Base-by-base conservation (phyloP, 2,797 vertebrate species). In the Tokudaia muenninki region DNA sequence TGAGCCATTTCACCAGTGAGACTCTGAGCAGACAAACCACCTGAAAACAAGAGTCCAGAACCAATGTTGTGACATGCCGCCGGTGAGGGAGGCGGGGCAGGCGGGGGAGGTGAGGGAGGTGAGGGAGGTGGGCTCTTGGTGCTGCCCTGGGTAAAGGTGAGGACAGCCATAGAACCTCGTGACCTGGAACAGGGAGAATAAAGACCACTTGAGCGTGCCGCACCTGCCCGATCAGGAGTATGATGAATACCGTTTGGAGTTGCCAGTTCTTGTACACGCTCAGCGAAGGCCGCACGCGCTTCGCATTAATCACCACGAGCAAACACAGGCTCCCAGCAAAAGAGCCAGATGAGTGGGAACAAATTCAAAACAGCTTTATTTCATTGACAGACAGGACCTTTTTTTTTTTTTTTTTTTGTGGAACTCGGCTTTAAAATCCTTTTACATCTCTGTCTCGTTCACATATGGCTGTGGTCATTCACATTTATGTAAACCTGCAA, bases 311-410 rank as follows among this genome's bases (percentile, higher is more conserved):
- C 98, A 98, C 97, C 80, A 94, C 93, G 52, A 91, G 97, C 96
- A 79, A 97, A 96, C 84, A 75, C 94, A 47, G 92, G 34, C 96
- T 97, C 95, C 92, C 83, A 97, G 95, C 97, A 21, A 86, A 95
- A 94, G 87, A 97, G 96, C 97, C 98, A 96, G 97, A 95, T 97
- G 98, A 97, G 96, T 97, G 41, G 97, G 97, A 98, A 98, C 93
- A 77, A 87, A 97, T 98, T 98, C 98, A 98, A 98, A 98, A 98
- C 89, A 98, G 96, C 97, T 98, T 98, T 84, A 97, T 98, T 97
- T 98, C 90, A 75, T 93, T 98, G 98, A 97, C 24, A 57, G 98
- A 96, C 96, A 92, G 97, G 91, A 87, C 93, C 94, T 97, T 96
- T 65, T 63, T 61, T 61, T 61, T 61, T 61, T 61, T 59, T 59